These are phyloP conservation scores for Sinodicranocentrus sp. DNA, from an alignment of 2,888 invertebrate species.

Conservation along the genomic window DNA sequence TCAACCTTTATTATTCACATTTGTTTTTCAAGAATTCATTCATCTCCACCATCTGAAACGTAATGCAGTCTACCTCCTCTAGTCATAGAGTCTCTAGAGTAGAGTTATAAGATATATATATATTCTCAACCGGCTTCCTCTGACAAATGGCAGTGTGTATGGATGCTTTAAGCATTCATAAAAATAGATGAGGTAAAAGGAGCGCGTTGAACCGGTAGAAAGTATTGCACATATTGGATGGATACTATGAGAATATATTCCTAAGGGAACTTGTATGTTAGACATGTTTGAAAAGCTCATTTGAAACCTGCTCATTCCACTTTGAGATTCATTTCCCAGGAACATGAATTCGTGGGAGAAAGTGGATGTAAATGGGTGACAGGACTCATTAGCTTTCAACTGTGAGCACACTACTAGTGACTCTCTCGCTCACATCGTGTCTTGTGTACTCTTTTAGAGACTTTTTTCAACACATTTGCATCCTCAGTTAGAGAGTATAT, in stretches of 20 bases:
- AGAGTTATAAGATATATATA: no score
- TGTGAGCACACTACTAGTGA: not conserved
- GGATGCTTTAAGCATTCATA: conserved; percentile 25
- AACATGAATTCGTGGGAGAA: conserved; percentile 37
- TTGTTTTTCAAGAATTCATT: conserved; percentile 50
- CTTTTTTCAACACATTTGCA: no score
- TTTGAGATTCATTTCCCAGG: conserved; percentile 41
- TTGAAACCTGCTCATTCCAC: conserved; percentile 18
- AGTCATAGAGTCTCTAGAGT: no score
- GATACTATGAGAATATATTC: not conserved
- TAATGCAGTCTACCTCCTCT: no score
- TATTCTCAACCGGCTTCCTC: no score
- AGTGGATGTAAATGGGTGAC: conserved; percentile 49
- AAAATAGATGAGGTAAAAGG: conserved; percentile 12
- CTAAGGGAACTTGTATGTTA: not conserved
- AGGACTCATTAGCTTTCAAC: conserved; percentile 50
- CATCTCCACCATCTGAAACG: conserved; percentile 30
- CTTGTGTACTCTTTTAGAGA: no score
- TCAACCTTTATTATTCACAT: conserved; percentile 59
- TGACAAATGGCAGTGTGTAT: conserved; percentile 21
- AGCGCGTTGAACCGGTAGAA: conserved; percentile 3
- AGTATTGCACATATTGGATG: not conserved
- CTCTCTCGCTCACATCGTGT: not conserved
- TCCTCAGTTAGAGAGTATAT: not conserved
- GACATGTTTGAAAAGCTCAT: conserved; percentile 14